Conservation (phyloP, 2,888 invertebrate species). For the Eristalinus aeneus region DNA sequence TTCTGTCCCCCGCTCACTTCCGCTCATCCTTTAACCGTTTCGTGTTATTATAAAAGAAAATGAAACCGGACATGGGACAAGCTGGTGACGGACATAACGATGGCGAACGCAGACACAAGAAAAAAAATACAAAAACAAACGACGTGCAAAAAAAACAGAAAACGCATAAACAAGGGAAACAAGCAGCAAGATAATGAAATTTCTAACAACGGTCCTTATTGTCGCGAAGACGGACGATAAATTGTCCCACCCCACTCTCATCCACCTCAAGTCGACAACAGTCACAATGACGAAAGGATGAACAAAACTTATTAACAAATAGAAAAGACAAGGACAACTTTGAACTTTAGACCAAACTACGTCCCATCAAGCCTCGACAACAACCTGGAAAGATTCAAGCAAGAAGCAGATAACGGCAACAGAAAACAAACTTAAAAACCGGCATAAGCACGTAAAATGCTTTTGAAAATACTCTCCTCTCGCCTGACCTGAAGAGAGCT, state of each 20-base stretch:
- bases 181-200: conserved; percentile 45
- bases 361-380: conserved; percentile 29
- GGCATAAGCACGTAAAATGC: conserved; percentile 39
- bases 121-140: background rate
- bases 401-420: background rate
- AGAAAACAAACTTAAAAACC: conserved; percentile 18
- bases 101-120: background rate
- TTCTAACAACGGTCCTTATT: conserved; percentile 32
- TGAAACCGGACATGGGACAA: conserved; percentile 19
- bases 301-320: conserved; percentile 54
- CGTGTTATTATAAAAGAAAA: conserved; percentile 18
- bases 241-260: background rate
- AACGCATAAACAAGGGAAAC: background rate
- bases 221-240: background rate
- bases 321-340: conserved; percentile 39
- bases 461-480: conserved; percentile 3
- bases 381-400: background rate
- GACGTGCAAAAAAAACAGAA: background rate
- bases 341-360: conserved; percentile 37
- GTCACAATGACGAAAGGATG: conserved; percentile 40
- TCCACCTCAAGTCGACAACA: conserved; percentile 18
- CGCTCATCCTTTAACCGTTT: background rate
- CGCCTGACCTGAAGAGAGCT: conserved; percentile 22
- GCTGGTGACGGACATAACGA: conserved; percentile 3
- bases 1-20: background rate